Evolutionary conservation across 2,888 invertebrate species (phyloP).

Genomic region (Pelosia muscerda): DNA sequence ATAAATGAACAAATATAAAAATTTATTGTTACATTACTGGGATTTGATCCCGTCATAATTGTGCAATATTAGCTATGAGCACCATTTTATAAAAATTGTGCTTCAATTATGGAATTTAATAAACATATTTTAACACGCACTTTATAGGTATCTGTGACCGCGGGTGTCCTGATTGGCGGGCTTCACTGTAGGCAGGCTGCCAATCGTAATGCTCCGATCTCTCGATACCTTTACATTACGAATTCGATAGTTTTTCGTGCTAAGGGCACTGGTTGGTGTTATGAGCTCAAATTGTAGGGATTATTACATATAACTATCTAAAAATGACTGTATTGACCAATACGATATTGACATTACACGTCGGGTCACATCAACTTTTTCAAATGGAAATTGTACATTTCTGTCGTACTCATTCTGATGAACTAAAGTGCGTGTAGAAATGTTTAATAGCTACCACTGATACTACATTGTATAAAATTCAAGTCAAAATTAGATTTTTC

Average conservation of each 20-base stretch:
- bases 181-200: too few species aligned
- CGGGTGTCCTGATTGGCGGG: too few species aligned
- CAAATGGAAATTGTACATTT: too few species aligned
- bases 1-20: conserved; percentile 6
- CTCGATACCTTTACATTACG: too few species aligned
- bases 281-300: too few species aligned
- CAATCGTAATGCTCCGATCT: too few species aligned
- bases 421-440: conserved; percentile 13
- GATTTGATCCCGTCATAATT: conserved; percentile 44
- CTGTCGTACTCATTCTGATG: not conserved
- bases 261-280: too few species aligned
- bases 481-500: not conserved
- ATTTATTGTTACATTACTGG: conserved; percentile 23
- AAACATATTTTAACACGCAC: conserved; percentile 15
- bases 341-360: too few species aligned
- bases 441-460: conserved; percentile 7
- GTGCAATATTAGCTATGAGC: conserved; percentile 37
- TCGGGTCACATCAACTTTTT: too few species aligned
- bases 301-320: too few species aligned
- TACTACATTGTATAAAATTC: not conserved
- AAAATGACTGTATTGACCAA: too few species aligned
- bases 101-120: conserved; percentile 17
- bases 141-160: not conserved
- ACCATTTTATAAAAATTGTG: conserved; percentile 33
- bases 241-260: too few species aligned